Percentiles rank a stretch among this genome's conserved stretches.
phyloP scores from a whole-genome alignment of 2,797 vertebrate species.

The Galagoides demidoff region DNA sequence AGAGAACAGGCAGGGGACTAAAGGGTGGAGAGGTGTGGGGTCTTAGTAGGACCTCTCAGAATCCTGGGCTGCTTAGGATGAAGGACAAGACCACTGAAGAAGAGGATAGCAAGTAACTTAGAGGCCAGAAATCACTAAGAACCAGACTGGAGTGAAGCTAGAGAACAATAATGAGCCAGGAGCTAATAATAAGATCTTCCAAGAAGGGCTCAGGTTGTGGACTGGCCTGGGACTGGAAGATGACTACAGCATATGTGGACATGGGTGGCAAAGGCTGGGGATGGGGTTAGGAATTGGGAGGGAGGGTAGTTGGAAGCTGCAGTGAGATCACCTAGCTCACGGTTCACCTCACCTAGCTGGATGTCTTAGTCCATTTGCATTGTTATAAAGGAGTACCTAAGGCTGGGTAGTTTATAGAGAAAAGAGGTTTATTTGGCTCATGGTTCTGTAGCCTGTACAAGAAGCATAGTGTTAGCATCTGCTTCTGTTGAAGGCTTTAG shows the following conservation, averaged over 20 bases:
- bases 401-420: not conserved
- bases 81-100: not conserved
- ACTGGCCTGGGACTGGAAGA: not conserved
- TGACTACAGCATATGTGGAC: not conserved
- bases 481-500: not conserved
- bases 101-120: not conserved
- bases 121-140: not conserved
- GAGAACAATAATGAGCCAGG: not conserved
- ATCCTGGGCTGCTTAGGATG: not conserved
- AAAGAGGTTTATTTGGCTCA: not conserved
- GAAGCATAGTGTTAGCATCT: not conserved
- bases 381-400: not conserved
- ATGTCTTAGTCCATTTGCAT: not conserved
- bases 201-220: not conserved
- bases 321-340: not conserved
- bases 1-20: not conserved
- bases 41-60: not conserved
- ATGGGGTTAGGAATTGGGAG: not conserved
- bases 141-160: not conserved
- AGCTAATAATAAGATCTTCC: not conserved
- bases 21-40: not conserved
- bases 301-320: not conserved
- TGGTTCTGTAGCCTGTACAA: not conserved
- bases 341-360: not conserved
- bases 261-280: not conserved